Percentiles rank a stretch among this genome's conserved stretches.
phyloP scores from a whole-genome alignment of 1,140 invertebrate species.

The Bombus pyrosoma region DNA sequence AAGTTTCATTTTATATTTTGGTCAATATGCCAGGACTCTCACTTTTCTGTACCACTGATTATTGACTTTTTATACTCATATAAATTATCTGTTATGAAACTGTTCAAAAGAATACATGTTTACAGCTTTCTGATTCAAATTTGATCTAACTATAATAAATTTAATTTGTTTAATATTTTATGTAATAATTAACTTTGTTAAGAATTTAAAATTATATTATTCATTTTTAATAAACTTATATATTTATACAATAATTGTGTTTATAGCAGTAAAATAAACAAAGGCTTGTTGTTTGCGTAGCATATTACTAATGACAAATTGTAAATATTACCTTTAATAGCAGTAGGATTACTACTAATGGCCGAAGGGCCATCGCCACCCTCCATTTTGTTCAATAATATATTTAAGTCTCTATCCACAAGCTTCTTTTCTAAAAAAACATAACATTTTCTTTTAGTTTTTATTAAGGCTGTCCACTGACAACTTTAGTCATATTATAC shows the following conservation, averaged over 20 bases:
- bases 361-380: constrained; percentile 84
- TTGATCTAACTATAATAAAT: background rate
- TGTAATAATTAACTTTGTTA: background rate
- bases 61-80: background rate
- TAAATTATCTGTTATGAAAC: background rate
- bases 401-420: constrained; percentile 13
- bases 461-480: background rate
- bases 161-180: background rate
- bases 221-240: background rate
- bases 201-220: background rate
- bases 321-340: constrained; percentile 84
- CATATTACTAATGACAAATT: background rate
- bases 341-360: constrained; percentile 86
- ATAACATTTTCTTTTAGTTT: background rate
- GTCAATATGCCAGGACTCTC: background rate
- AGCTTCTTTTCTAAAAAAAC: constrained; percentile 50
- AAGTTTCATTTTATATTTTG: background rate
- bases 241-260: background rate
- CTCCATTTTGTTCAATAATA: constrained; percentile 74
- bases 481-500: background rate
- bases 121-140: constrained; percentile 13
- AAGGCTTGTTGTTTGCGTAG: no score
- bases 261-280: background rate
- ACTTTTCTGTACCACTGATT: background rate
- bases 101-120: constrained; percentile 19